Base-by-base conservation (phyloP, 2,113 vertebrate species). In the Cyanoramphus novaezelandiae region DNA sequence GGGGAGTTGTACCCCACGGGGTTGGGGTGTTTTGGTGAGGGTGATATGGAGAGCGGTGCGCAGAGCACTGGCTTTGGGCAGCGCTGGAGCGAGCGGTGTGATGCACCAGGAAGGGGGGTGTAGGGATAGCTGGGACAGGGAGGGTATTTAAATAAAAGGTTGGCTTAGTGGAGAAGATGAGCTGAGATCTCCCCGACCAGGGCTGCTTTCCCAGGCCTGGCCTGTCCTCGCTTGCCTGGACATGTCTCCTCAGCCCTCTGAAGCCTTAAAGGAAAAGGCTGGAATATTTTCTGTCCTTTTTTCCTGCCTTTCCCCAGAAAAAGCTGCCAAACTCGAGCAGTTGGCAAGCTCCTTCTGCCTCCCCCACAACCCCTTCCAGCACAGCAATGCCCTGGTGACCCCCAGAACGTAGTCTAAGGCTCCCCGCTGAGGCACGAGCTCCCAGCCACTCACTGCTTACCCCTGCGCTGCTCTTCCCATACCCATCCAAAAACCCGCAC, bases 111-210 rank as follows among this genome's bases (percentile, higher is more conserved):
- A 31, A 83, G 92, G 81, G 1, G 64, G 76, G 63, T 78, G 43
- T 57, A n/a, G 67, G 72, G 85, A 29, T 19, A 71, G 37, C 35
- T 1, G 31, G 74, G 50, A 28, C 0, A 18, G 44, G 68, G 20
- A 65, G 47, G 50, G 59, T 84, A 92, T 92, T 97, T 96, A 90
- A 96, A 96, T 96, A 97, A 96, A 79, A 63, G 17, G 52, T 78
- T 81, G 86, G 39, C 44, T 55, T 86, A 12, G 60, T 62, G 82
- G 65, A 88, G 71, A 78, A 86, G 57, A 64, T 0, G 0, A 47
- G 35, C 47, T 39, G 43, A 39, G 64, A 65, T 74, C 27, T 76
- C 31, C 37, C 65, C 8, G 4, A 11, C 27, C 4, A 3, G 27
- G 33, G 49, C 50, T 64, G 28, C 41, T 70, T 92, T 78, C 55